Percentiles rank a stretch among this genome's conserved stretches.
These are phyloP conservation scores for Tribolium madens DNA, from an alignment of 1,140 invertebrate genomes.

Conservation along the genomic window DNA sequence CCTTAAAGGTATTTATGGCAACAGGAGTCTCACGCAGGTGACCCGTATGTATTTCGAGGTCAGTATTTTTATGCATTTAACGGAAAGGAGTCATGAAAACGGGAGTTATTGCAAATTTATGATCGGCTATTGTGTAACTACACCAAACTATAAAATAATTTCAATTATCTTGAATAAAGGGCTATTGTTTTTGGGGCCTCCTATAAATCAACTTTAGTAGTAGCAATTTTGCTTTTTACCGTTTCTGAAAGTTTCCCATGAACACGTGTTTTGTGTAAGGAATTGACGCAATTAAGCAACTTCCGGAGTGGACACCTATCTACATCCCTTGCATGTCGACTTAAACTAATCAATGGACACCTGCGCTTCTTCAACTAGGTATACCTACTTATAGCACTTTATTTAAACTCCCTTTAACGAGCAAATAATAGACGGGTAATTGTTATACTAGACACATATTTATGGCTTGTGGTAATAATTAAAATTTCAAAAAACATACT, in stretches of 20 bases:
- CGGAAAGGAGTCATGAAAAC: constrained; percentile 36
- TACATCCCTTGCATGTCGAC: constrained; percentile 41
- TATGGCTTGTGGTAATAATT: not conserved
- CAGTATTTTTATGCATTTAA: constrained; percentile 40
- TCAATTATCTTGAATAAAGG: constrained; percentile 17
- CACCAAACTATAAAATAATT: constrained; percentile 32
- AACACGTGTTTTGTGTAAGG: constrained; percentile 49
- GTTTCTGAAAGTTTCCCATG: constrained; percentile 34
- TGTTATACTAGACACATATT: not conserved
- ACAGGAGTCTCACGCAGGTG: constrained; percentile 37
- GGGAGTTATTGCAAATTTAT: constrained; percentile 33
- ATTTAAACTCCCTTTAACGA: constrained; percentile 23
- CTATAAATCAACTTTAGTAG: constrained; percentile 31
- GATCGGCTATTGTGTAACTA: constrained; percentile 29
- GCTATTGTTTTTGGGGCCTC: constrained; percentile 20
- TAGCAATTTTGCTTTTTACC: constrained; percentile 13
- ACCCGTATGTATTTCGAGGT: constrained; percentile 38
- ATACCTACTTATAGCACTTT: constrained; percentile 24
- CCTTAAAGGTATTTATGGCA: constrained; percentile 31
- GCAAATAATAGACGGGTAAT: constrained; percentile 36
- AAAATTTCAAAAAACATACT: not conserved
- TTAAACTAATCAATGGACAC: constrained; percentile 40
- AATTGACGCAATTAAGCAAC: constrained; percentile 52
- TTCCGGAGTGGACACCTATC: constrained; percentile 51
- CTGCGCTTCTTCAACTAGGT: constrained; percentile 24